These are phyloP conservation scores for Ferrisia virgata DNA, from an alignment of 2,888 invertebrate species.

Conservation along the genomic window DNA sequence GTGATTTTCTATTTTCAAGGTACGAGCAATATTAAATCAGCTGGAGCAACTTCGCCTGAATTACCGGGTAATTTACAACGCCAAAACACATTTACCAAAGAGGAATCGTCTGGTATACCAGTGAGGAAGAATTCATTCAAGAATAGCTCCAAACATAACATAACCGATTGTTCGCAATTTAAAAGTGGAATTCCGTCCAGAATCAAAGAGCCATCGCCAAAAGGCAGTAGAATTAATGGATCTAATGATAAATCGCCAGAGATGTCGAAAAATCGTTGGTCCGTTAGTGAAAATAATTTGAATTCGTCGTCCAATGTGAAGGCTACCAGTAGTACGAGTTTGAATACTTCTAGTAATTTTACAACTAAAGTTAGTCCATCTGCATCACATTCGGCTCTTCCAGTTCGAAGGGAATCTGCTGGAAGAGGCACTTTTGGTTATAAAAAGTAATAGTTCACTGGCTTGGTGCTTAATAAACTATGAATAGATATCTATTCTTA, in stretches of 20 bases:
- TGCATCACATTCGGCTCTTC: constrained; percentile 48
- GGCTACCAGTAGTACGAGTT: constrained; percentile 63
- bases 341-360: constrained; percentile 55
- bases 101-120: constrained; percentile 59
- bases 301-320: constrained; percentile 53
- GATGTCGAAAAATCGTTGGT: constrained; percentile 51
- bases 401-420: constrained; percentile 36
- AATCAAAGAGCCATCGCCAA: constrained; percentile 33
- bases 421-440: constrained; percentile 53
- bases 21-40: constrained; percentile 27
- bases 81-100: constrained; percentile 90
- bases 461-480: constrained; percentile 82
- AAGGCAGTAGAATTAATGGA: constrained; percentile 39
- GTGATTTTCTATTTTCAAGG: neutral
- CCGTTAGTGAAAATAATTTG: constrained; percentile 56
- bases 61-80: constrained; percentile 61
- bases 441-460: constrained; percentile 65
- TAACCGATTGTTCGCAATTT: constrained; percentile 51
- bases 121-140: constrained; percentile 49
- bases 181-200: constrained; percentile 38
- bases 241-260: constrained; percentile 53
- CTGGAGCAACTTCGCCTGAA: constrained; percentile 46
- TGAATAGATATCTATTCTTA: no score
- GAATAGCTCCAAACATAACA: constrained; percentile 49
- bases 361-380: constrained; percentile 48